A percentile compares a stretch with the other conserved stretches of the same genome.
Conservation (phyloP, 2,113 vertebrate species). For the Tympanuchus pallidicinctus region DNA sequence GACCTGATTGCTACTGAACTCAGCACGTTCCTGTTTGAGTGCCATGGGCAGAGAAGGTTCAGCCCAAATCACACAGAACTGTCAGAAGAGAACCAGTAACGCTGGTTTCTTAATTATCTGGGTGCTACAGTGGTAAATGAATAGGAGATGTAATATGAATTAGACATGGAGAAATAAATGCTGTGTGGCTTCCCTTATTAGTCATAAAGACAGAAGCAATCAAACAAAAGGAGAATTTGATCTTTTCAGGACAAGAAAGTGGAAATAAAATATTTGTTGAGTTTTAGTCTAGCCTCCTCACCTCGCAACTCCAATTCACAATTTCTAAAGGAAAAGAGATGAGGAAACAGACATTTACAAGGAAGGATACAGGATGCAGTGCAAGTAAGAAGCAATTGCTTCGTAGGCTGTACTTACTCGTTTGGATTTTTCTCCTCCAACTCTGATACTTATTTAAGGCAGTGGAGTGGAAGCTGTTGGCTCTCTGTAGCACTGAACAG, state of each 20-base stretch:
- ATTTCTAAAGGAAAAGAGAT: not conserved
- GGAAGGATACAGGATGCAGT: not conserved
- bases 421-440: conserved; percentile 79
- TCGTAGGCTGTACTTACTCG: conserved; percentile 69
- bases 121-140: not conserved
- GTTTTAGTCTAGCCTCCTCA: not conserved
- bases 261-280: not conserved
- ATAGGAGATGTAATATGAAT: not conserved
- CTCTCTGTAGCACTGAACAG: conserved; percentile 68
- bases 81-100: not conserved
- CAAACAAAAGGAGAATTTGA: not conserved
- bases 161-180: not conserved
- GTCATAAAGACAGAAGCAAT: not conserved
- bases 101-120: not conserved
- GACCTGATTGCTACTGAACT: accelerated
- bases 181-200: no score
- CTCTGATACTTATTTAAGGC: conserved; percentile 65
- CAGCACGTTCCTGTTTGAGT: not conserved
- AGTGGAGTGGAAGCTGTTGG: conserved; percentile 67
- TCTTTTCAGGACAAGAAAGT: not conserved
- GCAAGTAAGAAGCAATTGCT: accelerated
- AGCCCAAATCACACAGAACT: not conserved
- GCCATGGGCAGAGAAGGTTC: not conserved
- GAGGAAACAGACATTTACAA: not conserved
- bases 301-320: not conserved